phyloP scores from a whole-genome alignment of 2,888 invertebrate genomes.

The Archips crataeganus region DNA sequence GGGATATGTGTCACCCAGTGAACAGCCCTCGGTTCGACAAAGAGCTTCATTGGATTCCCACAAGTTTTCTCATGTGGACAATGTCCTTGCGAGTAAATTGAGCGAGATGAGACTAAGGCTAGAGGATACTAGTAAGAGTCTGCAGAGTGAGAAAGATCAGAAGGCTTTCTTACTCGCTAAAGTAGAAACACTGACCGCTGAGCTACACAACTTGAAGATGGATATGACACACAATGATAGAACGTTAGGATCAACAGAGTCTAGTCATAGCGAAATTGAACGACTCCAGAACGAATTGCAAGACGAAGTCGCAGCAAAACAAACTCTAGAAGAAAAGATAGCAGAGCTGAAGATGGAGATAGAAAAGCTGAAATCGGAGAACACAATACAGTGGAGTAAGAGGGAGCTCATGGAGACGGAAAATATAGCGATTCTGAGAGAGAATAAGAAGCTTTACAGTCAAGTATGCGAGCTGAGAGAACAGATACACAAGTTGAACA shows the following conservation, averaged over 20 bases:
- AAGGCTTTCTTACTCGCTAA: slow-evolving; percentile 74
- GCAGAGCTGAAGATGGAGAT: slow-evolving; percentile 86
- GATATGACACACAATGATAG: slow-evolving; percentile 73
- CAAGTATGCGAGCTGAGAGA: slow-evolving; percentile 80
- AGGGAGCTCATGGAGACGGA: slow-evolving; percentile 96
- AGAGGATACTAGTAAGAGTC: slow-evolving; percentile 73
- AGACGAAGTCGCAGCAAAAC: slow-evolving; percentile 79
- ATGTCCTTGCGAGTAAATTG: slow-evolving; percentile 74
- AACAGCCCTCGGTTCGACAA: slow-evolving; percentile 64
- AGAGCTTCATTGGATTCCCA: slow-evolving; percentile 79
- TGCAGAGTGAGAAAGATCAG: slow-evolving; percentile 78
- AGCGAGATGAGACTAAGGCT: slow-evolving; percentile 70
- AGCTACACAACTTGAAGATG: slow-evolving; percentile 73
- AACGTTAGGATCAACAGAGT: slow-evolving; percentile 78
- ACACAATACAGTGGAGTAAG: slow-evolving; percentile 97
- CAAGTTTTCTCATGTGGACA: slow-evolving; percentile 78
- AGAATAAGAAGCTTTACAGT: slow-evolving; percentile 92
- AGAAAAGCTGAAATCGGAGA: slow-evolving; percentile 95
- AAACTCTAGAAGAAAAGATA: slow-evolving; percentile 77
- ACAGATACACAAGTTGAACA: slow-evolving; percentile 78
- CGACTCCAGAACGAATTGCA: slow-evolving; percentile 78
- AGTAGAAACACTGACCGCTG: slow-evolving; percentile 72
- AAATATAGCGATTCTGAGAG: slow-evolving; percentile 93
- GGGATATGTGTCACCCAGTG: slow-evolving; percentile 68
- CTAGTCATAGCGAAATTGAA: slow-evolving; percentile 80